Evolutionary conservation across 2,888 invertebrate species (phyloP).

Genomic region (Drosophila borborema): DNA sequence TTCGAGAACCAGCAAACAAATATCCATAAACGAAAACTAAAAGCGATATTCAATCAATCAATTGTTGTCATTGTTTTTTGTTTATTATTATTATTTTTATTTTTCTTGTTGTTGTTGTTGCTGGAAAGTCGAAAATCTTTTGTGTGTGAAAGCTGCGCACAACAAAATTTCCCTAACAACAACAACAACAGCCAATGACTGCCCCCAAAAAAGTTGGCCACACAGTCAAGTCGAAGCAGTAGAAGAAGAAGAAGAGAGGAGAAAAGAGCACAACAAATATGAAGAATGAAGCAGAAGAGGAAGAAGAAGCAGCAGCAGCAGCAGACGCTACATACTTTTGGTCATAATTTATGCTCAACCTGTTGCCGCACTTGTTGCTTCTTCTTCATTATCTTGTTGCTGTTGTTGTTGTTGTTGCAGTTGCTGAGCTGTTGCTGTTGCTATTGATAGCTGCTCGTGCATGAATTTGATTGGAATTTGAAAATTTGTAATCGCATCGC

Average conservation of each 20-base stretch:
- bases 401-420: constrained; percentile 3
- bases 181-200: constrained; percentile 12
- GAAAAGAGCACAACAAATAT: constrained; percentile 20
- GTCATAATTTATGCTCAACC: constrained; percentile 76
- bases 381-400: constrained; percentile 17
- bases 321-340: constrained; percentile 21
- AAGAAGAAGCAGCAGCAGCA: not conserved
- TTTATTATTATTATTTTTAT: not conserved
- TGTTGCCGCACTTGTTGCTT: constrained; percentile 55
- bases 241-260: constrained; percentile 16
- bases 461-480: constrained; percentile 33
- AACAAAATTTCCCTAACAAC: constrained; percentile 59
- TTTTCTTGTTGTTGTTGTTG: constrained; percentile 15
- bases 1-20: not conserved
- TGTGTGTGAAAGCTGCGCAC: constrained; percentile 70
- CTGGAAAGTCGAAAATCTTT: constrained; percentile 33
- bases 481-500: constrained; percentile 26
- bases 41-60: constrained; percentile 29
- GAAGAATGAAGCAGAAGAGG: constrained; percentile 14
- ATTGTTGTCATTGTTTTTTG: not conserved
- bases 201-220: constrained; percentile 3
- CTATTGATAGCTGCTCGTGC: constrained; percentile 46
- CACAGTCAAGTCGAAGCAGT: constrained; percentile 15
- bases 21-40: not conserved
- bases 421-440: not conserved